Evolutionary conservation across 2,113 vertebrate genomes (phyloP), one percentile per base, ranked within the genome.

Genomic region (Tretioscincus oriximinensis): DNA sequence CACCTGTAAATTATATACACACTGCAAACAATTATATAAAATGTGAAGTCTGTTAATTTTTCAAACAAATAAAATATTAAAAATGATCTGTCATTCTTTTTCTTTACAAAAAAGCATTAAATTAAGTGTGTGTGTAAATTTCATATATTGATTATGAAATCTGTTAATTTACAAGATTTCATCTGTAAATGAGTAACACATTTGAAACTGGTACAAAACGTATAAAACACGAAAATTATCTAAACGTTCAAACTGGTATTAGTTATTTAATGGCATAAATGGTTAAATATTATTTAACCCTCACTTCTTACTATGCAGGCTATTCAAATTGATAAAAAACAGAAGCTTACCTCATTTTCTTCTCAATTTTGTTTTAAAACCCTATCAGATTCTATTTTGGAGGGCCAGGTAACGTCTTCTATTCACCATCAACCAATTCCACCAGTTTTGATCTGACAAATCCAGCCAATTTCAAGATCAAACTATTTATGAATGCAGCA

Each of bases 291-390:
- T 45, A 26, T 24, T 31, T 24, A 12, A 2, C 65, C 5, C 61
- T 14, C 2, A 29, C 51, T 78, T 72, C 66, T n/a, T 68, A 61
- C 18, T 35, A 54, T 86, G 78, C 0, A 26, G 49, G 81, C 71
- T 11, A 71, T 90, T 58, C 83, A 81, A 35, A 76, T 76, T 78
- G 78, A 92, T 92, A 90, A 77, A 84, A 82, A 80, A 78, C 66
- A 77, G 7, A 88, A 86, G 78, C 91, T 95, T 94, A 96, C 95
- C 95, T 95, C 85, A 77, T 88, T 64, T 89, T 79, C 76, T 51
- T 88, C 80, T 77, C 79, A 91, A 93, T 85, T 90, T 87, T 73
- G 85, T 85, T 47, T 85, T 47, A 93, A 93, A 88, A 86, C 61
- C 61, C 64, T 45, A 29, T 58, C 60, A 77, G 85, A 80, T 47